Base-by-base conservation (phyloP, 2,113 vertebrate genomes). In the Zosterops borbonicus region DNA sequence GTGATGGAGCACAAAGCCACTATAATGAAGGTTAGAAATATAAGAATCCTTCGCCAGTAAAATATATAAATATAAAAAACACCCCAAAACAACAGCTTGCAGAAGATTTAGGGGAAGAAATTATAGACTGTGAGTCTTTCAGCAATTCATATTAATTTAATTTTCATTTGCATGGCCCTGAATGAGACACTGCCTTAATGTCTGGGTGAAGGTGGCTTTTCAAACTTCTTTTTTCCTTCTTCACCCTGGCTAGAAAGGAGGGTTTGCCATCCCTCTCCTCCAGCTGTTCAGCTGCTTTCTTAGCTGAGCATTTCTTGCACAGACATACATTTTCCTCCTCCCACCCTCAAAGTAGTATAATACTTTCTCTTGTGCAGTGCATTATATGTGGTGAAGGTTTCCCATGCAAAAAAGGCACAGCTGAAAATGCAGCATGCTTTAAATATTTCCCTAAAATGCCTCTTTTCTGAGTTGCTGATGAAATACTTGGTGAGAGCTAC, bases 1-100 rank as follows among this genome's bases (percentile, higher is more conserved):
- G 90, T 84, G 41, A 49, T 52, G 46, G 80, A 62, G 73, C 76
- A 93, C n/a, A 93, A 93, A 96, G 73, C 56, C 76, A 50, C 80
- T 42, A 60, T 83, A 96, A 92, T 75, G 90, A 90, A 83, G 79
- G 89, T 75, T 75, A 89, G 73, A 93, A 93, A n/a, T 3, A 3
- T 53, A 79, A 84, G 79, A 87, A 89, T 75, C 14, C 23, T 65
- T 86, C 83, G 41, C 39, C 39, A 87, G 68, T 74, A 87, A 94
- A 62, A 94, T 37, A 67, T 7, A 89, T 71, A 47, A 67, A 75
- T 37, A 86, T 77, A 9, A 47, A 67, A 59, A 44, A n/a, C 10
- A 2, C 0, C 16, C 11, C 2, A 9, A n/a, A 69, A 47, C 17
- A 53, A 12, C 31, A 70, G 14, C 37, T 77, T 47, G n/a, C 44